Conservation (phyloP, 2,888 invertebrate species). For the Orthosia cruda region DNA sequence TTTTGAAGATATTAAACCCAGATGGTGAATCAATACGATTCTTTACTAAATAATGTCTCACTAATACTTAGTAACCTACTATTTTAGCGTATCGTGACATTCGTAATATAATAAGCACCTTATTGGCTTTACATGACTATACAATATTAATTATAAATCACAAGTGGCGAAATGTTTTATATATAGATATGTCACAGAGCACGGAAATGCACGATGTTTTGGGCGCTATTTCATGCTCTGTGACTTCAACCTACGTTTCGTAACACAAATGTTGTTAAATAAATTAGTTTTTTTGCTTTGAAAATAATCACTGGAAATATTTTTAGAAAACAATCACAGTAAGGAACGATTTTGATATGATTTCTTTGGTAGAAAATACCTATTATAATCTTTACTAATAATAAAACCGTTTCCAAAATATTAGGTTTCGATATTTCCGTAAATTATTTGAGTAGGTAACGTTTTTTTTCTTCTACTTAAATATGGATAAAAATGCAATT, state of each 20-base stretch:
- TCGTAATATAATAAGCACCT: background rate
- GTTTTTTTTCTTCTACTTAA: background rate
- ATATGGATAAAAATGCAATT: slow-evolving; percentile 10
- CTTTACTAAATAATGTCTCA: slow-evolving; percentile 4
- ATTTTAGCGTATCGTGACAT: background rate
- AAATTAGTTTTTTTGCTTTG: background rate
- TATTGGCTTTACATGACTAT: background rate
- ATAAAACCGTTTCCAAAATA: slow-evolving; percentile 28
- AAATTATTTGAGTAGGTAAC: background rate
- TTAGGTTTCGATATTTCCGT: background rate
- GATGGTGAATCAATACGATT: background rate
- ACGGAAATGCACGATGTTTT: too few species aligned
- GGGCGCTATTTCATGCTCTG: too few species aligned
- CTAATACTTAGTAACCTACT: slow-evolving; percentile 1
- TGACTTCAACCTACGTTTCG: background rate
- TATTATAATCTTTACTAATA: slow-evolving; percentile 1
- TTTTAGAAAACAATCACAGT: slow-evolving; percentile 25
- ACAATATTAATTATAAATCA: background rate
- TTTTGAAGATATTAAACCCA: background rate
- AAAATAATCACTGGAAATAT: background rate
- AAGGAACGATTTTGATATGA: slow-evolving; percentile 35
- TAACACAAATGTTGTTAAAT: background rate
- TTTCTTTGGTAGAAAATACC: slow-evolving; percentile 49
- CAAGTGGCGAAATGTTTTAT: background rate
- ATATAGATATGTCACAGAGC: too few species aligned